Base-by-base conservation (phyloP, 2,888 invertebrate species). In the Hermaeophaga mercurialis region DNA sequence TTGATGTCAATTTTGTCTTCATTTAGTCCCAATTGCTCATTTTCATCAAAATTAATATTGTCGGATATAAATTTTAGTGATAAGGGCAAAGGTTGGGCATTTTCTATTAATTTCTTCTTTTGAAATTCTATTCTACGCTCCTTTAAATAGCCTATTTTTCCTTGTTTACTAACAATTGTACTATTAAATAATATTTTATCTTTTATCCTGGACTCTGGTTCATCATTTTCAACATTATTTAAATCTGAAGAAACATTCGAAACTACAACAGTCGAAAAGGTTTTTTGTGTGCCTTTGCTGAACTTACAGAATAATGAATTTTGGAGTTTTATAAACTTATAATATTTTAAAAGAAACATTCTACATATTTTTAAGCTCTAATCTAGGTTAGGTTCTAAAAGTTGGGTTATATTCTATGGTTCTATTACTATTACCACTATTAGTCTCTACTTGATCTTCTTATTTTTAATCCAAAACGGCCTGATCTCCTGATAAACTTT, bases 81-180 rank as follows among this genome's bases (percentile, higher is more conserved):
- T 36, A 58, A n/a, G 6, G 58, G 58, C n/a, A 58, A 22, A n/a
- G 58, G 58, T 14, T 58, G 54, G 24, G 54, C 15, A 4, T 26
- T 33, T 26, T 47, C 47, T 34, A 57, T 28, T 11, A 12, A 14
- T 19, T 41, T 9, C 36, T 46, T 57, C 19, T 43, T 18, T 26
- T 52, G 41, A 18, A 12, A 5, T 11, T 50, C 41, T 3, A 18
- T 2, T 33, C 3, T 43, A 17, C 28, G 43, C 28, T 28, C 19
- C 22, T 33, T 19, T 15, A 44, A 44, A 18, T 54, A 58, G 12
- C 57, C 49, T 31, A 26, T n/a, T 19, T 43, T 39, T 14, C 22
- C 33, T 36, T 45, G 28, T 12, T 36, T 54, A 8, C 18, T 33
- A 33, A 49, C 31, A 8, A 54, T 24, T 3, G 41, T 14, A 49